Evolutionary conservation across 1,140 invertebrate genomes (phyloP).

Genomic region (Heliconius congener): DNA sequence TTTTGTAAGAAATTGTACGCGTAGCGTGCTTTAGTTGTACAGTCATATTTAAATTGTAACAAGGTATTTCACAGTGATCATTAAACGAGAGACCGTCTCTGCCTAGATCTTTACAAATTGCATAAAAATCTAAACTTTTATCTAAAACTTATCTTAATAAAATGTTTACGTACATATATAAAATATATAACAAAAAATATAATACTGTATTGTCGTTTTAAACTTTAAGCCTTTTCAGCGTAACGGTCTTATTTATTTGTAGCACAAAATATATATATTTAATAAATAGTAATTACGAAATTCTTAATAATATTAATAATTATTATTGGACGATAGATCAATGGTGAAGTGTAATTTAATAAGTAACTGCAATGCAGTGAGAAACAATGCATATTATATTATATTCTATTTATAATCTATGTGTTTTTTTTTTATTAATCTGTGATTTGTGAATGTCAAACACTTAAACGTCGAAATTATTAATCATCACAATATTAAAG

Average conservation of each 20-base stretch:
- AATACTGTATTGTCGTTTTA: no score
- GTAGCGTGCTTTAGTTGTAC: conserved; percentile 33
- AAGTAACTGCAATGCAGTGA: conserved; percentile 76
- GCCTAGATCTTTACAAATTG: no score
- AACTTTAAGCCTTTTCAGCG: not conserved
- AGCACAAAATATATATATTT: not conserved
- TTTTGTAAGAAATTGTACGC: conserved; percentile 42
- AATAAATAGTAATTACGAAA: not conserved
- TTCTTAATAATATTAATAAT: not conserved
- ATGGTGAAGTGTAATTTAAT: conserved; percentile 35
- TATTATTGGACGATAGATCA: conserved; percentile 1
- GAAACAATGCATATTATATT: conserved; percentile 61
- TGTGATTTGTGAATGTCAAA: conserved; percentile 44
- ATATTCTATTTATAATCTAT: conserved; percentile 30
- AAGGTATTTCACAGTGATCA: conserved; percentile 6
- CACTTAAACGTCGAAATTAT: conserved; percentile 9
- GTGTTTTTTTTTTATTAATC: conserved; percentile 52
- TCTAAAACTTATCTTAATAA: no score
- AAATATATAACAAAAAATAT: no score
- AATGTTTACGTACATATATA: no score
- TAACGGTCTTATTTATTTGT: not conserved
- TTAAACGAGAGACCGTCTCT: not conserved
- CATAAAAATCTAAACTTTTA: no score
- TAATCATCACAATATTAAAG: conserved; percentile 9
- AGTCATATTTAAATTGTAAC: conserved; percentile 14